Percentiles rank a stretch among this genome's conserved stretches.
These are phyloP conservation scores for Drosophila orena DNA, from an alignment of 1,140 invertebrate genomes.

Conservation along the genomic window DNA sequence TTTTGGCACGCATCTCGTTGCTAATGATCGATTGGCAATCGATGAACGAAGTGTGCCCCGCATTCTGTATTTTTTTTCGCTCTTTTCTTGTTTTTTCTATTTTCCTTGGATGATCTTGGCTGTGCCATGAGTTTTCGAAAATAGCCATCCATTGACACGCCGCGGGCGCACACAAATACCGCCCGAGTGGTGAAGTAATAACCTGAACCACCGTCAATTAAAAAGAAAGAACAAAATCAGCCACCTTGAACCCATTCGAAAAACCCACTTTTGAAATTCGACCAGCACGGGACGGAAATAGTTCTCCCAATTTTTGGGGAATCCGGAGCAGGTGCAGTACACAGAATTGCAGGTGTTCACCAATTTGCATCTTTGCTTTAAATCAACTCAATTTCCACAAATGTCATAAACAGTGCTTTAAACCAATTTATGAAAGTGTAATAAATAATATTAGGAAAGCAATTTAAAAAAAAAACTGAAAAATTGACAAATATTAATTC, in stretches of 20 bases:
- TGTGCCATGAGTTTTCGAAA: conserved; percentile 75
- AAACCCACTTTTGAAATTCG: conserved; percentile 22
- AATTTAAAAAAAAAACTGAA: not conserved
- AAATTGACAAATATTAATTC: not conserved
- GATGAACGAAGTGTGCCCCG: conserved; percentile 52
- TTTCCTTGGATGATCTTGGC: conserved; percentile 71
- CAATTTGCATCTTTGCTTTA: not conserved
- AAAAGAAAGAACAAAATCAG: conserved; percentile 7
- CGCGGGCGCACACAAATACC: conserved; percentile 16
- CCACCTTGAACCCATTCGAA: conserved; percentile 44
- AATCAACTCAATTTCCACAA: too few relatives aligned
- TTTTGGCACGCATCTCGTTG: conserved; percentile 29
- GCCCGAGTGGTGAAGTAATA: conserved; percentile 44
- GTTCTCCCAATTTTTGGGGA: not conserved
- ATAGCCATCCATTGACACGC: conserved; percentile 78
- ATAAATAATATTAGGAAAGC: too few relatives aligned
- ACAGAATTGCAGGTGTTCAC: not conserved
- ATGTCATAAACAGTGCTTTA: too few relatives aligned
- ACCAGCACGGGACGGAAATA: not conserved
- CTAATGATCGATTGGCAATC: conserved; percentile 48
- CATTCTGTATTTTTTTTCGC: conserved; percentile 33
- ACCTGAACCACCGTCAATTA: conserved; percentile 12
- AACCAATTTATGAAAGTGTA: too few relatives aligned
- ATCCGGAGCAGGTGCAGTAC: not conserved
- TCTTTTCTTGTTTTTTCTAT: conserved; percentile 15